Base-by-base conservation (phyloP, 2,113 vertebrate species). In the Hymenochirus boettgeri region DNA sequence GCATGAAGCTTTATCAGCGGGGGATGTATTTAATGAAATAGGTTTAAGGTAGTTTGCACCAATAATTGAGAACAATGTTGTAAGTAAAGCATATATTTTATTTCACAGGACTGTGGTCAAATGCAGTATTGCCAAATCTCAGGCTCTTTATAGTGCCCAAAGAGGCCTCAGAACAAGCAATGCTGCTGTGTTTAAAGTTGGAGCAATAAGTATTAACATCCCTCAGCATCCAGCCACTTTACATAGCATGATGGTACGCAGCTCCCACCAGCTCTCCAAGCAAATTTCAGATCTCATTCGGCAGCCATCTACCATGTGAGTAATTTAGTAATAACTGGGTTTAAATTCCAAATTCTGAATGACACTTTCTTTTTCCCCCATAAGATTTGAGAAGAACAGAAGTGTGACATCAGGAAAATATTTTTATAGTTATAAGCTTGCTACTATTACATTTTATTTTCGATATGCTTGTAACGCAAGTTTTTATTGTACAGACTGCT, bases 191-290 rank as follows among this genome's bases (percentile, higher is more conserved):
- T 89, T 97, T 71, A 97, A 95, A 83, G 94, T 99, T 15, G 96
- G 96, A 0, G 91, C 93, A 56, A 95, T 99, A 81, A 91, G 95
- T 77, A 97, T 98, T 80, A 98, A 99, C 82, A 99, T 99, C 39
- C 96, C 96, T 0, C 96, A 99, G 77, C 96, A 99, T 74, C 96
- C 96, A 0, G 96, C 96, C 54, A 99, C 96, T 0, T 74, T 99
- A 72, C 96, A 99, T 76, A 97, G 96, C 77, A 99, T 99, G 96
- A 99, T 99, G 96, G 96, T 99, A 63, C 93, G 96, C 69, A 99
- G 95, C 70, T 99, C 96, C 51, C 96, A 99, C 79, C 96, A 99
- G 75, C 92, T 99, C 47, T 99, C 96, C 65, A 99, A 99, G 75
- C 96, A 99, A 79, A 99, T 99, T 71, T 97, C 96, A 0, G 96